Conservation (phyloP, 2,113 vertebrate genomes). For the Phodopus roborovskii region DNA sequence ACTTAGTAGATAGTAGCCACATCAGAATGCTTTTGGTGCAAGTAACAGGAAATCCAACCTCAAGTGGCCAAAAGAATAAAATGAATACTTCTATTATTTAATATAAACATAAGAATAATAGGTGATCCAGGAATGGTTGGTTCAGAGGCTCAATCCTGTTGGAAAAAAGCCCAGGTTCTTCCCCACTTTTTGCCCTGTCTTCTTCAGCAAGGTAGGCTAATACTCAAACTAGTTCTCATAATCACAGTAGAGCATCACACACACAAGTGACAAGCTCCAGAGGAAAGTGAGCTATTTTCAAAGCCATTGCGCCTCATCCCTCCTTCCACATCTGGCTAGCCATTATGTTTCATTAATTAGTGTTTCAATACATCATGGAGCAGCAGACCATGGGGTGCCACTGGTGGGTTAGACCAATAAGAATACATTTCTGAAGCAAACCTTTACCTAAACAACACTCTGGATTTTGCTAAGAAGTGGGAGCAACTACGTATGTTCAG, state of each 20-base stretch:
- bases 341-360: background rate
- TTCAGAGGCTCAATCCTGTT: background rate
- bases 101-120: background rate
- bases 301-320: background rate
- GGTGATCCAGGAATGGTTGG: background rate
- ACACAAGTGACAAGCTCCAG: background rate
- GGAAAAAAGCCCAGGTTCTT: background rate
- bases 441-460: background rate
- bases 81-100: background rate
- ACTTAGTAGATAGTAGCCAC: background rate
- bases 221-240: background rate
- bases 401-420: background rate
- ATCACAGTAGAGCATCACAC: background rate
- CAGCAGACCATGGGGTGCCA: background rate
- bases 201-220: background rate
- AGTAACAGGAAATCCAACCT: slow-evolving; percentile 35
- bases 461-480: background rate
- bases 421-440: background rate
- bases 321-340: background rate
- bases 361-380: background rate
- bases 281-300: background rate
- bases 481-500: background rate
- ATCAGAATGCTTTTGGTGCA: slow-evolving; percentile 15
- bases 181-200: background rate
- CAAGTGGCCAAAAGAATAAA: background rate